Base-by-base conservation (phyloP, 2,797 vertebrate genomes). In the Phoxinus dragarum region DNA sequence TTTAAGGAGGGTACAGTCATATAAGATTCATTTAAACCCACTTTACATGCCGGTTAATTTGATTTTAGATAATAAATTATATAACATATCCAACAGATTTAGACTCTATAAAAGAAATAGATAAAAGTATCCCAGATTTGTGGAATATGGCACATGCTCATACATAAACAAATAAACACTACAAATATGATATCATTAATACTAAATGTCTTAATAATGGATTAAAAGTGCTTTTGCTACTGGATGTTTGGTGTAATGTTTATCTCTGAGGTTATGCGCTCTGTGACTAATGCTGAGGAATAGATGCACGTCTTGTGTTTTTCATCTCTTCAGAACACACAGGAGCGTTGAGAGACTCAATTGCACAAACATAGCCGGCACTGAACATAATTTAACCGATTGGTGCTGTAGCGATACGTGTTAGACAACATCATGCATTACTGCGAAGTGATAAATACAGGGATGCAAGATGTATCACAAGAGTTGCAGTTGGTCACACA, bases 271-370 rank as follows among this genome's bases (percentile, higher is more conserved):
- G 67, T 81, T 16, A 21, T 81, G n/a, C 1, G 23, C 34, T 68
- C 79, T 69, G 66, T 54, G 34, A 81, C 49, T 49, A 67, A 80
- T 36, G 19, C 6, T 0, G 42, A 67, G 67, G 54, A 82, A 73
- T 31, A 82, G 38, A 82, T 44, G n/a, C n/a, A 61, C 42, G 52
- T 73, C 68, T 82, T 73, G 80, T 34, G 68, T 56, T 73, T 59
- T 82, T 59, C 52, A 72, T 72, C 80, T 82, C 38, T 14, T 68
- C 80, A 31, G 68, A 61, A 59, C 68, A 59, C 36, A 42, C 4
- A 23, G 36, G 36, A 59, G 19, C 3, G 5, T 7, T 12, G 38
- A 64, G 16, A 66, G 40, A 66, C n/a, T 66, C 38, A 12, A 54
- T 7, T 71, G 23, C 49, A 27, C 21, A 59, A 71, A 47, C 17